phyloP scores from a whole-genome alignment of 2,113 vertebrate species.

The Odocoileus virginianus region DNA sequence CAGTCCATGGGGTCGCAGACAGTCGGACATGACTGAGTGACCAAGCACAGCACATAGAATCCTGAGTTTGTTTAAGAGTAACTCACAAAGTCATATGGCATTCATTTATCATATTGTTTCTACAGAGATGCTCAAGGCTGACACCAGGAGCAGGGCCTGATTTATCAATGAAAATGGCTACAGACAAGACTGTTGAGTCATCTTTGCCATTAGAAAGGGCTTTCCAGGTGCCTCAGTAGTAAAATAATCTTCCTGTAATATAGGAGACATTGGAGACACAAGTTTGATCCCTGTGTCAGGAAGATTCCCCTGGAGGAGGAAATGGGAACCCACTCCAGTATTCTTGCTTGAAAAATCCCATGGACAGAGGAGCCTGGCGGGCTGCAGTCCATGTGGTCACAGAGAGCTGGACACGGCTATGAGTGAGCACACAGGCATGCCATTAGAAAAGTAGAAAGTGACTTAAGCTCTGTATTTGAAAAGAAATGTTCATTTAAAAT shows the following conservation, averaged over 20 bases:
- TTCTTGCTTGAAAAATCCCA: not conserved
- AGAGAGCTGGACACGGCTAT: not conserved
- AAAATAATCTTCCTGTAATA: not conserved
- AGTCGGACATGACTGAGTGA: not conserved
- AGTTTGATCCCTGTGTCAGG: not conserved
- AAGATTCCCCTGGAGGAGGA: not conserved
- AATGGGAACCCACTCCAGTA: not conserved
- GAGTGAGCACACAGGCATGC: not conserved
- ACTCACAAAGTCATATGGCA: not conserved
- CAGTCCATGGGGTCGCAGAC: not conserved
- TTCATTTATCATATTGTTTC: not conserved
- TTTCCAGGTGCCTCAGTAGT: not conserved
- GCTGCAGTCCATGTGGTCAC: not conserved
- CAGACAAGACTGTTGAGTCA: not conserved
- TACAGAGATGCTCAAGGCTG: not conserved
- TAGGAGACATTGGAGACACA: not conserved
- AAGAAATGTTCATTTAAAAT: not conserved
- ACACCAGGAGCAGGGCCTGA: not conserved
- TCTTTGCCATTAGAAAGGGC: not conserved
- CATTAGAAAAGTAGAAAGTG: not conserved
- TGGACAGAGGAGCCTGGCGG: not conserved
- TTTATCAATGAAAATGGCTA: not conserved
- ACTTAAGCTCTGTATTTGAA: not conserved
- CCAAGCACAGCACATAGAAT: not conserved
- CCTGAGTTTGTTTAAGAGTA: not conserved